Percentiles rank a stretch among this genome's conserved stretches.
Conservation (phyloP, 2,888 invertebrate species). For the Frankliniella fusca region DNA sequence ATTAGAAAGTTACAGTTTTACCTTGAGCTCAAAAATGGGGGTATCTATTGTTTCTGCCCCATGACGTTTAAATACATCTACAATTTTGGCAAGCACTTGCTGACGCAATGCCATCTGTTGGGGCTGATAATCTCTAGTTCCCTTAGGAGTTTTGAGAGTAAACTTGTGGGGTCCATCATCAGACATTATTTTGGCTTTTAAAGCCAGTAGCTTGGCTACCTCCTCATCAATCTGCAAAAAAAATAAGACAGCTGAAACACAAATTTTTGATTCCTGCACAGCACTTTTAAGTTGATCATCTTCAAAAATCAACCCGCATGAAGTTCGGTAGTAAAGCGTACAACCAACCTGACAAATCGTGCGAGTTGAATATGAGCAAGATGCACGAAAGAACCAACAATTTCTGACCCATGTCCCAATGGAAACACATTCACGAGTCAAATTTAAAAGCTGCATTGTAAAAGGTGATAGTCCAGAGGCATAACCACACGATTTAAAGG, state of each 20-base stretch:
- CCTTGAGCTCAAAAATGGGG: constrained; percentile 95
- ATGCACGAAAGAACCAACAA: not conserved
- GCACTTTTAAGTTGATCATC: not conserved
- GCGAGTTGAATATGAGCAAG: not conserved
- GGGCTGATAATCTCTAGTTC: constrained; percentile 91
- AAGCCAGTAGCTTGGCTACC: constrained; percentile 71
- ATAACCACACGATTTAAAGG: not conserved
- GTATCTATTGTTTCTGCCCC: constrained; percentile 98
- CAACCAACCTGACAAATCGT: not conserved
- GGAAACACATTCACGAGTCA: not conserved
- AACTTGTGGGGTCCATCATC: constrained; percentile 66
- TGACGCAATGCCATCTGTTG: constrained; percentile 92
- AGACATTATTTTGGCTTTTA: constrained; percentile 67
- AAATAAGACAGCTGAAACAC: constrained; percentile 31
- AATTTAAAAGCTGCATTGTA: not conserved
- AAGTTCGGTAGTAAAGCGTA: not conserved
- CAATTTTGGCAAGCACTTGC: constrained; percentile 78
- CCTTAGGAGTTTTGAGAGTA: constrained; percentile 84
- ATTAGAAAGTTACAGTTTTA: constrained; percentile 43
- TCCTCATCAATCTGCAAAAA: constrained; percentile 73
- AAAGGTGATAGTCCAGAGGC: not conserved
- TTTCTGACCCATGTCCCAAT: not conserved
- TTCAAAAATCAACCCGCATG: not conserved
- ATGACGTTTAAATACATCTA: constrained; percentile 87
- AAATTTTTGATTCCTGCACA: not conserved